Conservation (phyloP, 2,888 invertebrate genomes). For the Neoaliturus tenellus region DNA sequence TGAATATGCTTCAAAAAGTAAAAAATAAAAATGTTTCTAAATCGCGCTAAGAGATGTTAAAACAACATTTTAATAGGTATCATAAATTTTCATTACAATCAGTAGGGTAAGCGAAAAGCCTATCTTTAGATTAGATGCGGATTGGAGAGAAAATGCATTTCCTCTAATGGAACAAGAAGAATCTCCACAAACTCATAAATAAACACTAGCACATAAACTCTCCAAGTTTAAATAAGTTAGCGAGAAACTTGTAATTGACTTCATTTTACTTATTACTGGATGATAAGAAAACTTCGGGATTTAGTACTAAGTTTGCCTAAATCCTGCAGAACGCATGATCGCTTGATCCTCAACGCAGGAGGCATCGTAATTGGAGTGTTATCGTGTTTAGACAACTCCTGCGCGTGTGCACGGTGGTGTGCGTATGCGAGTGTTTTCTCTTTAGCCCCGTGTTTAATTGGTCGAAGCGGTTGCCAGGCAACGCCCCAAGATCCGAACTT, state of each 20-base stretch:
- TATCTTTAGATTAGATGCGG: neutral
- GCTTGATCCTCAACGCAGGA: neutral
- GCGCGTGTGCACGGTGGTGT: neutral
- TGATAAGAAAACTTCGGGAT: neutral
- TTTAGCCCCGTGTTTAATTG: neutral
- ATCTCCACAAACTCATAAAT: neutral
- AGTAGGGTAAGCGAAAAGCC: no score
- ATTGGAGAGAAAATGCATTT: neutral
- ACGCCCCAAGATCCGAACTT: slow-evolving; percentile 20
- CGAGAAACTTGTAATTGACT: neutral
- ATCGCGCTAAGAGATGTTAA: no score
- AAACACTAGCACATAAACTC: neutral
- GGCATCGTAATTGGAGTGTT: neutral
- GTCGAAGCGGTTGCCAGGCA: slow-evolving; percentile 14
- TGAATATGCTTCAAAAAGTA: no score
- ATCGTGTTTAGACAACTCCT: slow-evolving; percentile 5
- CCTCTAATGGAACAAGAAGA: neutral
- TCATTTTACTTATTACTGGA: neutral
- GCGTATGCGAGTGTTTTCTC: neutral
- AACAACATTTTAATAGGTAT: no score
- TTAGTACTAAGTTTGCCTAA: neutral
- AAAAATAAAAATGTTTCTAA: no score
- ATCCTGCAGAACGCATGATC: neutral
- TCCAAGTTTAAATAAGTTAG: neutral
- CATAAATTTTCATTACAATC: no score